Evolutionary conservation across 2,113 vertebrate genomes (phyloP).

Genomic region (Rhegmatorhina hoffmannsi): DNA sequence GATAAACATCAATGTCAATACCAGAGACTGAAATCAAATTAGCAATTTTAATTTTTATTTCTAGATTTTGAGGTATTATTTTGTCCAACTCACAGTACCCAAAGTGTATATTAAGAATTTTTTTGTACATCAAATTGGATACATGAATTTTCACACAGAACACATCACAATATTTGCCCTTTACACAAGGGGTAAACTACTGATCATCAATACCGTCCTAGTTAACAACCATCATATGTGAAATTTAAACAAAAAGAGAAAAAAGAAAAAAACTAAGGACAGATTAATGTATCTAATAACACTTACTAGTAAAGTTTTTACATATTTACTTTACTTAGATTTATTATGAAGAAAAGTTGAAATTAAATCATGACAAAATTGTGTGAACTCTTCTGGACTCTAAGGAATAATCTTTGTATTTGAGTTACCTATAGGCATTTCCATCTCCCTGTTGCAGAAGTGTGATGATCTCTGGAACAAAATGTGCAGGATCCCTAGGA

Average conservation of each 20-base stretch:
- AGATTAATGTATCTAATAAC: neutral
- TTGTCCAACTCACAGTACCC: neutral
- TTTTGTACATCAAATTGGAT: neutral
- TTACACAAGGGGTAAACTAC: neutral
- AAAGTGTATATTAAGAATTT: neutral
- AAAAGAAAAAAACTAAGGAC: neutral
- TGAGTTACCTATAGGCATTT: conserved; percentile 86
- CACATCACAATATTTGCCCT: neutral
- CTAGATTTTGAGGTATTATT: neutral
- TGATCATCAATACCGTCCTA: neutral
- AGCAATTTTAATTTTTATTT: neutral
- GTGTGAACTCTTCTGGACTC: neutral
- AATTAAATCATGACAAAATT: neutral
- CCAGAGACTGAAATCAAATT: neutral
- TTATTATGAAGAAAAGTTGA: neutral
- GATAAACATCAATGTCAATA: neutral
- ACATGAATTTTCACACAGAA: neutral
- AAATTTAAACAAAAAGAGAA: neutral
- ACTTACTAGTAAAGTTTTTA: neutral
- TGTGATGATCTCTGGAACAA: conserved; percentile 88
- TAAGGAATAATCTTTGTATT: neutral
- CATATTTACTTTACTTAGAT: neutral
- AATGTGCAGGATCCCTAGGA: conserved; percentile 88
- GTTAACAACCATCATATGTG: rapidly evolving
- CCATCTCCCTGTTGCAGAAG: conserved; percentile 87